These are phyloP conservation scores for Nemopilema nomurai DNA, from an alignment of 30 jellyfish, hydroid and myxozoan species.

Conservation along the genomic window DNA sequence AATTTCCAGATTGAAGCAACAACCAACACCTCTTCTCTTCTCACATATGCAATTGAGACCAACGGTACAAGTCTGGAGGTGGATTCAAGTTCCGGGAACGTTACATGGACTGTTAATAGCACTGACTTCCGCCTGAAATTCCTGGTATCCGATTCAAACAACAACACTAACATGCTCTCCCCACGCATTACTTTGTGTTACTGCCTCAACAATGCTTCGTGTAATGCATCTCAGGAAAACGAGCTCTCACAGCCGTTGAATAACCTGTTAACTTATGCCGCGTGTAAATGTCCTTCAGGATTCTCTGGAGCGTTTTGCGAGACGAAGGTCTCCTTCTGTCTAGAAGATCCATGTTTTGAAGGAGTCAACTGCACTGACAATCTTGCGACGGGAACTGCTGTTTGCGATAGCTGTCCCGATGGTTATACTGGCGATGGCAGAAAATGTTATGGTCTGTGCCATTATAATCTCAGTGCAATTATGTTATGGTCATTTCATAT, in stretches of 20 bases:
- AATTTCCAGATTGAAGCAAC: conserved; percentile 43
- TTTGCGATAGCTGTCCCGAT: conserved; percentile 55
- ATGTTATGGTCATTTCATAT: background rate
- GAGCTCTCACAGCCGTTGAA: background rate
- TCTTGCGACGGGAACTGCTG: background rate
- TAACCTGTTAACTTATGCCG: conserved; percentile 6
- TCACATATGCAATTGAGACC: conserved; percentile 10
- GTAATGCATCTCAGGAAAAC: conserved; percentile 14
- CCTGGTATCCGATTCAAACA: conserved; percentile 24
- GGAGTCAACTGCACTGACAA: conserved; percentile 58
- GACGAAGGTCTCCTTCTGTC: conserved; percentile 6
- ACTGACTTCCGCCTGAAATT: conserved; percentile 26
- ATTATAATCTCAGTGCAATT: background rate
- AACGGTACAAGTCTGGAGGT: conserved; percentile 54
- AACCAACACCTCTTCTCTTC: conserved; percentile 2
- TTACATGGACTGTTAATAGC: conserved; percentile 48
- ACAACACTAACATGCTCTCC: conserved; percentile 24
- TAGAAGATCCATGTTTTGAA: conserved; percentile 52
- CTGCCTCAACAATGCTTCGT: conserved; percentile 64
- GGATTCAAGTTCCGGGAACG: conserved; percentile 40
- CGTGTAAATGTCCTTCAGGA: conserved; percentile 48
- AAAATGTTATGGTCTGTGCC: conserved; percentile 43
- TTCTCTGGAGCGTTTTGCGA: conserved; percentile 53
- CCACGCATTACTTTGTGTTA: conserved; percentile 42
- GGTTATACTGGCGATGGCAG: conserved; percentile 64